Conservation (phyloP, 2,113 vertebrate genomes). For the Machaerirhynchus nigripectus region DNA sequence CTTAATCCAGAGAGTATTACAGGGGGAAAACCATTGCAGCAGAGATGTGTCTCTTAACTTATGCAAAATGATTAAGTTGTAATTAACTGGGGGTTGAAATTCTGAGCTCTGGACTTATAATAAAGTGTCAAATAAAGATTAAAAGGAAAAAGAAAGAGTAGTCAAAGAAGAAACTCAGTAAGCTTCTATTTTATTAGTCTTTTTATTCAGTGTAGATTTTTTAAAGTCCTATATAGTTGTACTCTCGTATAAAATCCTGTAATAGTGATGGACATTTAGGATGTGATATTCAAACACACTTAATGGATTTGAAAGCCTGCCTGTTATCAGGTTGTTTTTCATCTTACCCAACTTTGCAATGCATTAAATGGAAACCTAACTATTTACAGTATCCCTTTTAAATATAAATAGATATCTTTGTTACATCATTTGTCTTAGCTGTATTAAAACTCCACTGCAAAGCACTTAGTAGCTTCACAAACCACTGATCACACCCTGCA, state of each 20-base stretch:
- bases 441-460: background rate
- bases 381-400: background rate
- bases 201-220: background rate
- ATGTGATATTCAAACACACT: background rate
- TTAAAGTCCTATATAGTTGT: background rate
- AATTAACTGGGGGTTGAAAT: constrained; percentile 33
- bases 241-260: background rate
- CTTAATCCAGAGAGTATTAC: background rate
- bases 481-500: background rate
- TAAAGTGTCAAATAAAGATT: constrained; percentile 45
- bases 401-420: background rate
- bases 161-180: background rate
- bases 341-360: background rate
- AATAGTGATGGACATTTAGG: background rate
- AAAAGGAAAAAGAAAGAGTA: background rate
- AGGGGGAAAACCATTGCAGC: background rate
- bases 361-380: background rate
- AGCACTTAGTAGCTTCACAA: background rate
- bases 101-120: constrained; percentile 27
- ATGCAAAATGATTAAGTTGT: constrained; percentile 33
- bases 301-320: background rate
- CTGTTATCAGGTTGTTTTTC: background rate
- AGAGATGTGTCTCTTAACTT: background rate
- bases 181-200: background rate
- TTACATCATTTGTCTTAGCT: background rate